A percentile compares a stretch with the other conserved stretches of the same genome.
These are phyloP conservation scores for Caenorhabditis elegans DNA, from an alignment of 1,140 invertebrate species.

Conservation along the genomic window DNA sequence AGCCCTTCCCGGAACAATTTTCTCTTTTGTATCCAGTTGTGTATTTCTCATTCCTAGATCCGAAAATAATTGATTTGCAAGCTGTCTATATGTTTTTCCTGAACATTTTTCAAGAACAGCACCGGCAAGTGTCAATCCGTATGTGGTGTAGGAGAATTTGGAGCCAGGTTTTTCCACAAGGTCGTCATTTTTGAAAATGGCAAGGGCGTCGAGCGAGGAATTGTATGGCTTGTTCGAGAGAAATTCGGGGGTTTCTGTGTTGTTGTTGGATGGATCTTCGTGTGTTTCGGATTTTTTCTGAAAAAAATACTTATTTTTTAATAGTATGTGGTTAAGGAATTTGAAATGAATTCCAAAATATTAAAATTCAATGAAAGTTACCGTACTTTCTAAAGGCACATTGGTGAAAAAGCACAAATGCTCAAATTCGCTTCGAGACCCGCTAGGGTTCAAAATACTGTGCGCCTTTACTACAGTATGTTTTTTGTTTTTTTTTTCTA, in stretches of 20 bases:
- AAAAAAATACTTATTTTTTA: neutral
- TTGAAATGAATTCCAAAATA: too few relatives aligned
- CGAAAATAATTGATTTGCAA: constrained; percentile 68
- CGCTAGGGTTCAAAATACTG: too few relatives aligned
- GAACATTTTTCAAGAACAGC: constrained; percentile 71
- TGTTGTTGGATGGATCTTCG: constrained; percentile 18
- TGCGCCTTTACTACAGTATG: too few relatives aligned
- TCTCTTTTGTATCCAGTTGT: constrained; percentile 70
- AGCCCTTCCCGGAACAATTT: constrained; percentile 71
- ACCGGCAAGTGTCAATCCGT: constrained; percentile 72
- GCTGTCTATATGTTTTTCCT: constrained; percentile 68
- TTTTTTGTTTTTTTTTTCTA: too few relatives aligned
- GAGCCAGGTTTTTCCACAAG: constrained; percentile 71
- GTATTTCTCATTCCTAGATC: constrained; percentile 71
- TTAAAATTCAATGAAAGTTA: too few relatives aligned
- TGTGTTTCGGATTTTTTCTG: constrained; percentile 5
- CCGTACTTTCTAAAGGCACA: too few relatives aligned
- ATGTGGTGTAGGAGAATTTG: constrained; percentile 72
- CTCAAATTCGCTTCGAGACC: too few relatives aligned
- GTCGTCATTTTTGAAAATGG: constrained; percentile 73
- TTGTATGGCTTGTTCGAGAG: constrained; percentile 64
- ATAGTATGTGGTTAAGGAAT: too few relatives aligned
- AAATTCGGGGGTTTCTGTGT: constrained; percentile 47
- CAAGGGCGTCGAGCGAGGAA: constrained; percentile 69
- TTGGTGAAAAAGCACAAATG: too few relatives aligned